phyloP scores from a whole-genome alignment of 2,888 invertebrate species.

The Pemphredon lugubris region DNA sequence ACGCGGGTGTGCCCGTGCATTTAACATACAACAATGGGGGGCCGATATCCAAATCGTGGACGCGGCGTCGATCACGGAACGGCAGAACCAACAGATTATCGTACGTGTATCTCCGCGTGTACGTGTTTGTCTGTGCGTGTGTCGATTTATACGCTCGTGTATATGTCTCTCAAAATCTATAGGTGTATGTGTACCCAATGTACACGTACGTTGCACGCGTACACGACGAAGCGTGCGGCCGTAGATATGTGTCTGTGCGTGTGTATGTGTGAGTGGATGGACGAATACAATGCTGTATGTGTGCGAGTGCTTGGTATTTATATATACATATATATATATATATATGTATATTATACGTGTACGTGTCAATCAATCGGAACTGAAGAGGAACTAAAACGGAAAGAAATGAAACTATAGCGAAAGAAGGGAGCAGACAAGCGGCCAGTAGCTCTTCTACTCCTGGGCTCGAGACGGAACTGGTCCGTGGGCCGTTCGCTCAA shows the following conservation, averaged over 20 bases:
- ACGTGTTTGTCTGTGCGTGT: slow-evolving; percentile 14
- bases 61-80: slow-evolving; percentile 51
- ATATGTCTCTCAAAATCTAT: slow-evolving; percentile 34
- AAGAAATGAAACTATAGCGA: slow-evolving; percentile 80
- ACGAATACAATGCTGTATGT: slow-evolving; percentile 41
- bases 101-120: slow-evolving; percentile 13
- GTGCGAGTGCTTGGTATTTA: slow-evolving; percentile 63
- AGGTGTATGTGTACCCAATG: slow-evolving; percentile 18
- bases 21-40: slow-evolving; percentile 28
- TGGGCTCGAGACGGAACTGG: slow-evolving; percentile 82
- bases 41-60: slow-evolving; percentile 40
- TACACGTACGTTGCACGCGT: slow-evolving; percentile 17
- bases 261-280: slow-evolving; percentile 33
- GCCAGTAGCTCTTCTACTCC: slow-evolving; percentile 83
- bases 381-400: slow-evolving; percentile 78
- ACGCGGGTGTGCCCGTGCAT: slow-evolving; percentile 60
- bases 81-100: slow-evolving; percentile 50
- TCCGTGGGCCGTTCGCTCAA: slow-evolving; percentile 68
- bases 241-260: no score
- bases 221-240: no score
- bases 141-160: slow-evolving; percentile 38
- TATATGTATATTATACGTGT: slow-evolving; percentile 48
- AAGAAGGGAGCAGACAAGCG: slow-evolving; percentile 83
- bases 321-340: slow-evolving; percentile 30
- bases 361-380: slow-evolving; percentile 76